Base-by-base conservation (phyloP, 2,888 invertebrate genomes). In the Dasypogon diadema region DNA sequence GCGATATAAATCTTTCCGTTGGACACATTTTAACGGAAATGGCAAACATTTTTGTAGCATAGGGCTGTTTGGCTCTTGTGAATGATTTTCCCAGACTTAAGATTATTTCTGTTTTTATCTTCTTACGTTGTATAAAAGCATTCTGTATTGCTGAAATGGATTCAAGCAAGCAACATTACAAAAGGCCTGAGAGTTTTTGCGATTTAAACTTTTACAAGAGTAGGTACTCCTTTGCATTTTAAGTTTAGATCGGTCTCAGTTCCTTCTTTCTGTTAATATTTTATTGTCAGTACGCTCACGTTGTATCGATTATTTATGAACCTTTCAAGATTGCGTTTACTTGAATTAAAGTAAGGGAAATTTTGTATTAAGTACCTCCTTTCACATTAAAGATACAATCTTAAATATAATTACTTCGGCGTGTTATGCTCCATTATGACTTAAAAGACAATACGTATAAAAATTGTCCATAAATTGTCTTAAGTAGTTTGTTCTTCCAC, bases 21-120 rank as follows among this genome's bases (percentile, higher is more conserved):
- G 65, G 65, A 65, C 65, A 65, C 48, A 24, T 65, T 60, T 65
- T 65, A 46, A 24, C 65, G 65, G 65, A 65, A 65, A 65, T 46
- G 46, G 65, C 26, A 48, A 63, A 65, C 65, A 48, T 65, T 65
- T 42, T 46, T 48, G 48, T 12, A 37, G 60, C 60, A 24, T 46
- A 34, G 46, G 24, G 65, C 24, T 12, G 42, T 12, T 42, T 48
- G 16, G 34, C 21, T 60, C 22, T 10, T 65, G 65, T 24, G 48
- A 65, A 65, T 48, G 65, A 65, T 65, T 65, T 65, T 37, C 24
- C 37, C 24, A 63, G 65, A 46, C 65, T 65, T 65, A 46, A 65
- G 65, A 48, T 65, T 65, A 65, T 65, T 58, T 60, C 60, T 3
- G 24, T 65, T 65, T 48, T 65, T 42, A 65, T 65, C 46, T 22